phyloP scores from a whole-genome alignment of 1,140 invertebrate species.

The Euwallacea fornicatus region DNA sequence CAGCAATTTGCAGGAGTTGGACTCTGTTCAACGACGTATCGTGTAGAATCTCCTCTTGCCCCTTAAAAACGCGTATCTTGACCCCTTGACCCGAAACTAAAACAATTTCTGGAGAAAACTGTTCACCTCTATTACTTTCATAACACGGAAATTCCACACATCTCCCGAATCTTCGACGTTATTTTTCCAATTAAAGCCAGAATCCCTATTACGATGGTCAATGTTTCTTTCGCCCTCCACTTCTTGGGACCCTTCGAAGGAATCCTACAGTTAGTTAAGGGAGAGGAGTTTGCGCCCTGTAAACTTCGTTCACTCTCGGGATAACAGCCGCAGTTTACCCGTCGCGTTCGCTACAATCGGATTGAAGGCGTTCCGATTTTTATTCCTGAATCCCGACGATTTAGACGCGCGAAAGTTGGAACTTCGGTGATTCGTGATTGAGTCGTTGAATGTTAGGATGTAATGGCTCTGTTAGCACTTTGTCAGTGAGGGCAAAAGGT shows the following conservation, averaged over 20 bases:
- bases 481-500: no score
- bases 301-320: slow-evolving; percentile 11
- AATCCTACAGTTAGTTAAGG: slow-evolving; percentile 27
- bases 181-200: background rate
- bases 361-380: background rate
- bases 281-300: slow-evolving; percentile 32
- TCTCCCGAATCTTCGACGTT: background rate
- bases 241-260: background rate
- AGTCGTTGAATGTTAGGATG: no score
- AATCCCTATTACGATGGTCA: slow-evolving; percentile 7
- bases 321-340: slow-evolving; percentile 25
- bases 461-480: no score
- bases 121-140: no score
- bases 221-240: slow-evolving; percentile 1
- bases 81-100: no score
- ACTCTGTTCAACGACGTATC: no score
- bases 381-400: background rate
- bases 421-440: background rate
- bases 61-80: no score
- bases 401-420: background rate
- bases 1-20: no score
- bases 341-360: slow-evolving; percentile 12
- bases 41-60: no score
- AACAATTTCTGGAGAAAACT: no score
- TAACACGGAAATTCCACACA: background rate